Conservation (phyloP, 2,113 vertebrate species). For the Mastomys coucha region DNA sequence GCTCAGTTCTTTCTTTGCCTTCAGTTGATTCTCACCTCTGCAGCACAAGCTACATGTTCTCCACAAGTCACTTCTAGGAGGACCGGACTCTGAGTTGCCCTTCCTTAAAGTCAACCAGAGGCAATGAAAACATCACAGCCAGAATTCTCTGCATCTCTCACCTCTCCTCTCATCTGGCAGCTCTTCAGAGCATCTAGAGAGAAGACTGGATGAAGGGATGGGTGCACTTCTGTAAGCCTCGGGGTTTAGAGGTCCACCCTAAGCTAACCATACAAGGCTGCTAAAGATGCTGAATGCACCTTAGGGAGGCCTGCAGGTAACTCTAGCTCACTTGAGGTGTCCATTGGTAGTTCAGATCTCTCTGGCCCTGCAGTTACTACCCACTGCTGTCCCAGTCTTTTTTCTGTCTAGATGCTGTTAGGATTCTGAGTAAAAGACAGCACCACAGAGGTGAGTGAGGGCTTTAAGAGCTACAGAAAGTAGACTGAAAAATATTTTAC, state of each 20-base stretch:
- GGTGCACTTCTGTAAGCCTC: background rate
- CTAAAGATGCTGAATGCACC: background rate
- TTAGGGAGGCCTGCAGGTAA: background rate
- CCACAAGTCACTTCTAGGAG: background rate
- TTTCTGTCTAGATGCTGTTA: slow-evolving; percentile 9
- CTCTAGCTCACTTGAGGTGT: background rate
- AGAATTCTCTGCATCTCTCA: background rate
- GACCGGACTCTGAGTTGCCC: background rate
- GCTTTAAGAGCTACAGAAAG: background rate
- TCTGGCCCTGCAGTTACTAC: background rate
- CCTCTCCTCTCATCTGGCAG: background rate
- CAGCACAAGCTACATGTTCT: background rate
- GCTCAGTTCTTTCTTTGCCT: slow-evolving; percentile 9
- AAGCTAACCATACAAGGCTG: background rate
- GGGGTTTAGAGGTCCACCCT: background rate
- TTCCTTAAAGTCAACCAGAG: background rate
- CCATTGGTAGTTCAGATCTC: background rate
- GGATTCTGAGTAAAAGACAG: background rate
- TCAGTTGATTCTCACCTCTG: background rate
- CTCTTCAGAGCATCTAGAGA: background rate
- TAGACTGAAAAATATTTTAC: background rate
- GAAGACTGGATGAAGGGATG: background rate
- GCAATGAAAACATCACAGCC: background rate
- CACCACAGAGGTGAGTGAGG: background rate
- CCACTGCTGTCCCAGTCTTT: background rate